Conservation (phyloP, 2,797 vertebrate species). For the Pangasius djambal region DNA sequence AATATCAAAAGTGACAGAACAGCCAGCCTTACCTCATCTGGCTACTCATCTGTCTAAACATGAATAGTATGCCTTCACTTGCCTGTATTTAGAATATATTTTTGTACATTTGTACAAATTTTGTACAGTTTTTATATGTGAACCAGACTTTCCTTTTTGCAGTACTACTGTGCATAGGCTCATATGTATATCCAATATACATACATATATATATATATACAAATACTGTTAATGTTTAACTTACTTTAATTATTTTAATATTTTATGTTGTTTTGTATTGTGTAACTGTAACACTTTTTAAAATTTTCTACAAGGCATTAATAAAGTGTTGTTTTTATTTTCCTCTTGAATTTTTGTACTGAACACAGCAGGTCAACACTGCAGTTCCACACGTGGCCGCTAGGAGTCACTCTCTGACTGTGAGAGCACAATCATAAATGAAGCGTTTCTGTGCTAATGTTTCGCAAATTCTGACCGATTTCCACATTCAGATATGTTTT, state of each 20-base stretch:
- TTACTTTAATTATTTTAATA: neutral
- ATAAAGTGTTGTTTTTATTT: neutral
- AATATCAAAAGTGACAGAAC: constrained; percentile 14
- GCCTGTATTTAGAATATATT: neutral
- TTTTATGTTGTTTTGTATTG: neutral
- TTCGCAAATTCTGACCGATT: neutral
- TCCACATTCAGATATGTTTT: constrained; percentile 4
- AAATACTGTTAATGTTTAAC: neutral
- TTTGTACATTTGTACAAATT: neutral
- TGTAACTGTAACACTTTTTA: neutral
- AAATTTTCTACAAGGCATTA: neutral
- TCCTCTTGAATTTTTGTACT: neutral
- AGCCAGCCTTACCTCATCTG: neutral
- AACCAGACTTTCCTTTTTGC: neutral
- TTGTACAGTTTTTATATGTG: neutral
- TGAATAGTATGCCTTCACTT: neutral
- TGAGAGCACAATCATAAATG: constrained; percentile 27
- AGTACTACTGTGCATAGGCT: neutral
- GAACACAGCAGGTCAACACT: neutral
- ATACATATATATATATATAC: neutral
- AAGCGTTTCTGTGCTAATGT: constrained; percentile 5
- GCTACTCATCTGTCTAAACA: neutral
- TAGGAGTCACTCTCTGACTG: constrained; percentile 73
- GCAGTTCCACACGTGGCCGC: constrained; percentile 55
- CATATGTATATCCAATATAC: neutral